phyloP scores from a whole-genome alignment of 2,888 invertebrate genomes.

The Aquatica leii region DNA sequence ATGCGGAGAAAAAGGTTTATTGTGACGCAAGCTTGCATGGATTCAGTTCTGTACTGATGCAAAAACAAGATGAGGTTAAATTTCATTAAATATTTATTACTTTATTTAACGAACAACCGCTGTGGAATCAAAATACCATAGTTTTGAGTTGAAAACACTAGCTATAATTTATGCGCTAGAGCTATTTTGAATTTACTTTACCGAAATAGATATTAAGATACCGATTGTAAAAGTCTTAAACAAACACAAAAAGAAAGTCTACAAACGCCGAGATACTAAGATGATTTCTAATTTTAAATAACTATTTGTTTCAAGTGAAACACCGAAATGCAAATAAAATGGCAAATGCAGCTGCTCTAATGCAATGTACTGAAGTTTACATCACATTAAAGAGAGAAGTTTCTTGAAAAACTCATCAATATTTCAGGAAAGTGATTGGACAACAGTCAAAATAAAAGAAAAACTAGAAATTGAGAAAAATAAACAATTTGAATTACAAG shows the following conservation, averaged over 20 bases:
- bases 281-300: slow-evolving; percentile 21
- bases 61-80: too few species aligned
- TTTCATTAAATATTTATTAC: too few species aligned
- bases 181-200: slow-evolving; percentile 40
- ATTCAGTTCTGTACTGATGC: too few species aligned
- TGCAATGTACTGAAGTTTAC: not conserved
- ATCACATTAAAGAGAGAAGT: slow-evolving; percentile 10
- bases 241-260: slow-evolving; percentile 41
- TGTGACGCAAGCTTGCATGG: too few species aligned
- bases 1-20: too few species aligned
- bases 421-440: not conserved
- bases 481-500: slow-evolving; percentile 6
- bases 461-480: not conserved
- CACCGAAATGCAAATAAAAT: not conserved
- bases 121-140: slow-evolving; percentile 46
- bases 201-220: slow-evolving; percentile 47
- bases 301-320: slow-evolving; percentile 12
- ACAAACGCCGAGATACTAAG: slow-evolving; percentile 42
- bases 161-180: slow-evolving; percentile 46
- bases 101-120: slow-evolving; percentile 48
- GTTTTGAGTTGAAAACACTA: slow-evolving; percentile 49
- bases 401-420: slow-evolving; percentile 6
- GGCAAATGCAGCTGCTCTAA: slow-evolving; percentile 10
- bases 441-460: not conserved
- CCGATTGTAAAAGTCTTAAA: slow-evolving; percentile 44